Conservation (phyloP, 2,888 invertebrate species). For the Macrophya alboannulata region DNA sequence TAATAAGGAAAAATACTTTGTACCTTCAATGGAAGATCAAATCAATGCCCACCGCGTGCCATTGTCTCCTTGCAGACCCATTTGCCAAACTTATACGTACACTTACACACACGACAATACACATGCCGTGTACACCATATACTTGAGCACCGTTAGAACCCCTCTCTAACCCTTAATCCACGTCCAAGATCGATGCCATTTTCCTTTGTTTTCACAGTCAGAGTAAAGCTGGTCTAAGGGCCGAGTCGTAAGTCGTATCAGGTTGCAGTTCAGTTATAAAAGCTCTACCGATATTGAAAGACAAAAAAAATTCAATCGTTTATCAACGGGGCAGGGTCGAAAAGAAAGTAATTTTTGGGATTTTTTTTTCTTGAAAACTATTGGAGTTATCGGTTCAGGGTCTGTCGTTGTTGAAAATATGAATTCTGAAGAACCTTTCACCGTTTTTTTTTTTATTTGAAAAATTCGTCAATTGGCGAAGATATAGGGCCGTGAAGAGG, state of each 20-base stretch:
- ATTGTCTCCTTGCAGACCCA: slow-evolving; percentile 24
- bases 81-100: slow-evolving; percentile 17
- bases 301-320: too few relatives aligned
- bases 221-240: slow-evolving; percentile 2
- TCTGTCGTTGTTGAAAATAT: too few relatives aligned
- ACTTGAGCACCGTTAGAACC: background rate
- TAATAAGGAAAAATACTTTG: slow-evolving; percentile 51
- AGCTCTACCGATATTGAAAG: background rate
- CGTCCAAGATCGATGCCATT: slow-evolving; percentile 20
- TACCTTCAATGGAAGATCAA: slow-evolving; percentile 23
- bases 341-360: too few relatives aligned
- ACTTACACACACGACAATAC: background rate
- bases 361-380: too few relatives aligned
- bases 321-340: too few relatives aligned
- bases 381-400: too few relatives aligned
- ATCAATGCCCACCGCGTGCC: slow-evolving; percentile 6
- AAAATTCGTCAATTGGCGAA: too few relatives aligned
- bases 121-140: background rate
- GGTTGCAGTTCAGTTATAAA: slow-evolving; percentile 10
- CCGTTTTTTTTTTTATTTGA: too few relatives aligned
- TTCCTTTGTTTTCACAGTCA: slow-evolving; percentile 36
- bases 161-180: slow-evolving; percentile 30
- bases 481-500: too few relatives aligned
- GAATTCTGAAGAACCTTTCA: too few relatives aligned
- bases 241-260: background rate